Evolutionary conservation across 2,888 invertebrate species (phyloP).

Genomic region (Amaurobius ferox): DNA sequence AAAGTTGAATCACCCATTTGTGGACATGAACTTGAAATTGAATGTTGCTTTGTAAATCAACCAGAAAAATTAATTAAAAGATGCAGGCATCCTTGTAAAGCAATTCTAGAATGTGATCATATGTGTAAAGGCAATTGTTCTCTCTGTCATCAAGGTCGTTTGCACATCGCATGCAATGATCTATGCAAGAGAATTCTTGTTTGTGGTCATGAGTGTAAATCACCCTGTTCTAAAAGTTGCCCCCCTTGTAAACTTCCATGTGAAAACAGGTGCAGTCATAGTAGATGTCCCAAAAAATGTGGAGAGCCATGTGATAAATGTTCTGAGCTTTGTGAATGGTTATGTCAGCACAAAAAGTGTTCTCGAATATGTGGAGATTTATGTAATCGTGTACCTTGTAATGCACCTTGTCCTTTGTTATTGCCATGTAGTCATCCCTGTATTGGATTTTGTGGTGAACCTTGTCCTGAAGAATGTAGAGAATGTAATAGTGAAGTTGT

Average conservation of each 20-base stretch:
- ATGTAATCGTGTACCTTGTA: constrained; percentile 77
- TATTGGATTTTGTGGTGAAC: constrained; percentile 85
- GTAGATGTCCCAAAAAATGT: constrained; percentile 75
- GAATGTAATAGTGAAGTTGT: constrained; percentile 79
- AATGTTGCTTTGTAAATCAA: constrained; percentile 37
- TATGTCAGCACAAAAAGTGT: constrained; percentile 76
- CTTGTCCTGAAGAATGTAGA: constrained; percentile 82
- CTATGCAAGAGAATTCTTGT: constrained; percentile 76
- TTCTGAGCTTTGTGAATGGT: constrained; percentile 77
- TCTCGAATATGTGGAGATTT: constrained; percentile 76
- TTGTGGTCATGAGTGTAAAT: constrained; percentile 78
- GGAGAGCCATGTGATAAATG: constrained; percentile 76
- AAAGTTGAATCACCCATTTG: constrained; percentile 31
- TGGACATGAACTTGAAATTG: constrained; percentile 35
- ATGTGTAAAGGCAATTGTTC: constrained; percentile 77
- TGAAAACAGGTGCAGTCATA: constrained; percentile 76
- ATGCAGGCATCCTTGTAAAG: constrained; percentile 75
- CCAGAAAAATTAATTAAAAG: constrained; percentile 12
- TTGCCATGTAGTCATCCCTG: constrained; percentile 82
- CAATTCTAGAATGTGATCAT: constrained; percentile 76
- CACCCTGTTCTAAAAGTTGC: constrained; percentile 77
- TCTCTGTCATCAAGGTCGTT: constrained; percentile 76
- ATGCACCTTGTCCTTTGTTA: constrained; percentile 74
- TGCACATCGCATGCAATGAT: constrained; percentile 77
- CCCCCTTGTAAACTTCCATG: constrained; percentile 77